These are phyloP conservation scores for Tylochromis polylepis DNA, from an alignment of 2,113 vertebrate genomes.

Conservation along the genomic window DNA sequence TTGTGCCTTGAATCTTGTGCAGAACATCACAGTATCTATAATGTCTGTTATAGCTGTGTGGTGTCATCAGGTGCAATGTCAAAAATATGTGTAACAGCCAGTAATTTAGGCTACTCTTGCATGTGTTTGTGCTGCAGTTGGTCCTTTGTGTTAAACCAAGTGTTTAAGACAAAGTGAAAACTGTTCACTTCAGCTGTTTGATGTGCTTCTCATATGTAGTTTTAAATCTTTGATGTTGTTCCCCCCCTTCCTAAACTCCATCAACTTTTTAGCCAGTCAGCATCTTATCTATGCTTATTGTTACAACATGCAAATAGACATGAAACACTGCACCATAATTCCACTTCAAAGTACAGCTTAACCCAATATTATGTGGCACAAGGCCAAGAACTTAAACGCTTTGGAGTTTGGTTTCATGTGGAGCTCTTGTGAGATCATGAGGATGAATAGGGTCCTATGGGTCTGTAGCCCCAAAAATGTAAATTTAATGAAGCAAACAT, in stretches of 20 bases:
- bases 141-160: not conserved
- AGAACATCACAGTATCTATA: not conserved
- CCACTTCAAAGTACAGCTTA: not conserved
- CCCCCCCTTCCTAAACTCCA: not conserved
- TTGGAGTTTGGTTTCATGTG: not conserved
- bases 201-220: not conserved
- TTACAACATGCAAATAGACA: not conserved
- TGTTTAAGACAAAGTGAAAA: not conserved
- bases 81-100: not conserved
- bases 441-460: not conserved
- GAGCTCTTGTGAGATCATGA: not conserved
- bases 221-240: not conserved
- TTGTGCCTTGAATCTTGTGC: not conserved
- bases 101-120: not conserved
- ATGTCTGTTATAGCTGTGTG: not conserved
- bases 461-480: not conserved
- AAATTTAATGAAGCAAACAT: not conserved
- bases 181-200: not conserved
- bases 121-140: not conserved
- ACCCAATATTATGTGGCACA: not conserved
- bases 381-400: not conserved
- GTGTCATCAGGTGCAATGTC: not conserved
- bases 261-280: not conserved
- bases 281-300: not conserved
- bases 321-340: not conserved